These are phyloP conservation scores for Chelonoidis abingdonii DNA, from an alignment of 2,113 vertebrate species.

Conservation along the genomic window DNA sequence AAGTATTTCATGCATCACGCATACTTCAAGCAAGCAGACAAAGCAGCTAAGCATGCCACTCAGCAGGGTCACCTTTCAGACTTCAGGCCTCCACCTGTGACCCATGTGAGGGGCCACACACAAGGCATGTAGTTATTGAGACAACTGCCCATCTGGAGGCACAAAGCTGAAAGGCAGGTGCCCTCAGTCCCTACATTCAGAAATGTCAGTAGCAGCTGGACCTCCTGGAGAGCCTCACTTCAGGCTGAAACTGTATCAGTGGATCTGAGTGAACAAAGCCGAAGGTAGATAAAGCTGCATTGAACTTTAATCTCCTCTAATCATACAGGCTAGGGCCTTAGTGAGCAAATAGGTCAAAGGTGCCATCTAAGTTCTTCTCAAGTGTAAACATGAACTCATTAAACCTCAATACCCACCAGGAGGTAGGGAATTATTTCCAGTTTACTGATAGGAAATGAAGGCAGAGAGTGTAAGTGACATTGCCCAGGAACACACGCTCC, in stretches of 20 bases:
- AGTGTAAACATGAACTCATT: not conserved
- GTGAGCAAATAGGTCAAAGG: not conserved
- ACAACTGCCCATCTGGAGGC: not conserved
- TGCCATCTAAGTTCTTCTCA: too few relatives aligned
- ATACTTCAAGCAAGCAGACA: not conserved
- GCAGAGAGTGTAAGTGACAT: not conserved
- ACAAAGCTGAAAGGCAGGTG: not conserved
- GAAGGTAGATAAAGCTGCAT: not conserved
- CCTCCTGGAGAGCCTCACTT: not conserved
- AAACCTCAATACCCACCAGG: not conserved
- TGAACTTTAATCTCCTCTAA: not conserved
- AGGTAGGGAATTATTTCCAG: not conserved
- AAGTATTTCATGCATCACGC: not conserved
- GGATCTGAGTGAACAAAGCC: not conserved
- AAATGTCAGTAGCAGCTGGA: not conserved
- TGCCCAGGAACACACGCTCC: not conserved
- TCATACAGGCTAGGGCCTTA: not conserved
- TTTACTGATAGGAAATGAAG: not conserved
- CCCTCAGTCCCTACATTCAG: not conserved
- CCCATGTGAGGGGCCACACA: not conserved
- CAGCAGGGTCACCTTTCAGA: not conserved
- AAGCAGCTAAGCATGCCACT: not conserved
- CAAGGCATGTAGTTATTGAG: not conserved
- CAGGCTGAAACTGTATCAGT: not conserved
- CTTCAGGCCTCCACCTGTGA: not conserved